Percentiles rank a stretch among this genome's conserved stretches.
Conservation (phyloP, 2,113 vertebrate genomes). For the Ictalurus furcatus region DNA sequence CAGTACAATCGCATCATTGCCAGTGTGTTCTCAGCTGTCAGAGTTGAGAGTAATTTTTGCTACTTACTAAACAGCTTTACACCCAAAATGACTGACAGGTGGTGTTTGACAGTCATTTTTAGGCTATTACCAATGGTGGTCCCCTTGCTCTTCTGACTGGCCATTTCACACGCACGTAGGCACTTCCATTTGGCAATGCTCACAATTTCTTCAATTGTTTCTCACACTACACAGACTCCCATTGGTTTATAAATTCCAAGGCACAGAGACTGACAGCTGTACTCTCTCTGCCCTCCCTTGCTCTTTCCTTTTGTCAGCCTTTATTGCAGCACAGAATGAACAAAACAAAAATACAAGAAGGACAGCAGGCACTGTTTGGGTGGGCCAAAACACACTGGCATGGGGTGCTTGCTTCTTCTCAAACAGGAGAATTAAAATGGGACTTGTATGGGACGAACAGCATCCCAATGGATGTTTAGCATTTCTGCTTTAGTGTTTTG, state of each 20-base stretch:
- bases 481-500: slow-evolving; percentile 13
- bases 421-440: not conserved
- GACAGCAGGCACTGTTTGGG: slow-evolving; percentile 73
- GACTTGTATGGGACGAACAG: slow-evolving; percentile 37
- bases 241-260: slow-evolving; percentile 54
- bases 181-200: slow-evolving; percentile 10
- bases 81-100: slow-evolving; percentile 54
- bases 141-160: not conserved
- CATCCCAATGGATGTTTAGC: not conserved
- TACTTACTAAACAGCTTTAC: slow-evolving; percentile 17
- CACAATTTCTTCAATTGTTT: slow-evolving; percentile 13
- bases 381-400: slow-evolving; percentile 65
- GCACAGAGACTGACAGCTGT: slow-evolving; percentile 71
- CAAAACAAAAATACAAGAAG: slow-evolving; percentile 55
- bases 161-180: slow-evolving; percentile 3
- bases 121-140: not conserved
- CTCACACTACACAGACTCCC: slow-evolving; percentile 32
- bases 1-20: not conserved
- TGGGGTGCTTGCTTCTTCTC: slow-evolving; percentile 57
- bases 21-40: not conserved
- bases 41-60: slow-evolving; percentile 4
- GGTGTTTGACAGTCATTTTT: slow-evolving; percentile 28
- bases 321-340: slow-evolving; percentile 64
- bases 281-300: slow-evolving; percentile 34
- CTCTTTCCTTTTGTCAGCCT: slow-evolving; percentile 60